Percentiles rank a stretch among this genome's conserved stretches.
These are phyloP conservation scores for Lithobates sylvaticus DNA, from an alignment of 2,797 vertebrate genomes.

Conservation along the genomic window DNA sequence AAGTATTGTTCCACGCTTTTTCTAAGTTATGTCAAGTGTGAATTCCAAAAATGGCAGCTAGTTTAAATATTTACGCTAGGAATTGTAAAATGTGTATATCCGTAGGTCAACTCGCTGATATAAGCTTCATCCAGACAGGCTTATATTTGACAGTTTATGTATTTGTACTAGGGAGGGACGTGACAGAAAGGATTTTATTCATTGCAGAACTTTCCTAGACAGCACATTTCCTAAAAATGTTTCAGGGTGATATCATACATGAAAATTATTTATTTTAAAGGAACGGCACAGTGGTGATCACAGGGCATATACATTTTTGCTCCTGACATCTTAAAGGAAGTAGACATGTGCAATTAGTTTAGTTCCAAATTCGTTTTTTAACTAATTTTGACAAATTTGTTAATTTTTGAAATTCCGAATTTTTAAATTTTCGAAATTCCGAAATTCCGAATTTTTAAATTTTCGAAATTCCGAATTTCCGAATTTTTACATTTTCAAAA, in stretches of 20 bases:
- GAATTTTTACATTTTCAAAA: no score
- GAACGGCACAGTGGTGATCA: no score
- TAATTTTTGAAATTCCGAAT: no score
- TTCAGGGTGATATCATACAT: not conserved
- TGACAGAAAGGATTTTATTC: not conserved
- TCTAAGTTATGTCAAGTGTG: not conserved
- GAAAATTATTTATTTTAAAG: not conserved
- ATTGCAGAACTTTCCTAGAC: not conserved
- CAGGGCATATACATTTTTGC: no score
- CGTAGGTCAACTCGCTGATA: not conserved
- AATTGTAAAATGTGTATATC: not conserved
- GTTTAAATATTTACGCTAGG: constrained; percentile 1
- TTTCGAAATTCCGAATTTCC: no score
- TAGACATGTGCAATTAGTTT: no score
- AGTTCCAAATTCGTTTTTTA: no score
- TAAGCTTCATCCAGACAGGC: not conserved
- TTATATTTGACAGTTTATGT: not conserved
- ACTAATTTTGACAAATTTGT: no score
- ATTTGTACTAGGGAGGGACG: not conserved
- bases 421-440: no score
- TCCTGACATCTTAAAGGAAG: no score
- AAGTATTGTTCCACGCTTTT: not conserved
- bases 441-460: no score
- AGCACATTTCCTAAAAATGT: not conserved
- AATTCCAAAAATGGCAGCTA: not conserved